Evolutionary conservation across 2,797 vertebrate species (phyloP).

Genomic region (Coregonus ussuriensis): DNA sequence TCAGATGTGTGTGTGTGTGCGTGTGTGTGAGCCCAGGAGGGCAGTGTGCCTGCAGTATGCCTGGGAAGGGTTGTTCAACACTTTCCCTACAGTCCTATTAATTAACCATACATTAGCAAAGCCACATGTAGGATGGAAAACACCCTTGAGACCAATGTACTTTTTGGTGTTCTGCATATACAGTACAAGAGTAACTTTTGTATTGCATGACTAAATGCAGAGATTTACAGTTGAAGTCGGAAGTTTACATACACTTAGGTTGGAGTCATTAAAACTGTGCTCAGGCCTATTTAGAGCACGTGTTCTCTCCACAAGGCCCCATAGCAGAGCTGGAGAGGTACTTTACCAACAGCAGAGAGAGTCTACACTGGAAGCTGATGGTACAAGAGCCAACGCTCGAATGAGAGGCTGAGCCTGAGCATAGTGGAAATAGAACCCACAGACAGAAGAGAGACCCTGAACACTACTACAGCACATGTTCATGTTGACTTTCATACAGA

Average conservation of each 20-base stretch:
- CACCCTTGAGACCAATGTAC: not conserved
- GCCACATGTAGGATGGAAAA: not conserved
- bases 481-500: not conserved
- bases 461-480: not conserved
- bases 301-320: conserved; percentile 63
- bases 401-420: conserved; percentile 35
- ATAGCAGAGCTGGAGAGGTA: conserved; percentile 58
- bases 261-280: conserved; percentile 31
- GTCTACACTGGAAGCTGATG: conserved; percentile 30
- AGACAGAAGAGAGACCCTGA: not conserved
- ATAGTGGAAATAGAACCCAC: conserved; percentile 54
- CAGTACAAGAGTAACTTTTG: not conserved
- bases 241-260: no score
- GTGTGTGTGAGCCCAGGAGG: not conserved
- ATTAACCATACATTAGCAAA: not conserved
- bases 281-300: conserved; percentile 60
- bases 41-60: not conserved
- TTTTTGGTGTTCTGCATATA: not conserved
- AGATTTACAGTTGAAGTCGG: not conserved
- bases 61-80: not conserved
- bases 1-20: not conserved
- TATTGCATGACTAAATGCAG: conserved; percentile 1
- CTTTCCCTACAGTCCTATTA: not conserved
- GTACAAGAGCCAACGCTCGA: not conserved
- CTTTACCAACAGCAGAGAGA: conserved; percentile 46